Base-by-base conservation (phyloP, 2,888 invertebrate genomes). In the Mesorhabditis sp. region DNA sequence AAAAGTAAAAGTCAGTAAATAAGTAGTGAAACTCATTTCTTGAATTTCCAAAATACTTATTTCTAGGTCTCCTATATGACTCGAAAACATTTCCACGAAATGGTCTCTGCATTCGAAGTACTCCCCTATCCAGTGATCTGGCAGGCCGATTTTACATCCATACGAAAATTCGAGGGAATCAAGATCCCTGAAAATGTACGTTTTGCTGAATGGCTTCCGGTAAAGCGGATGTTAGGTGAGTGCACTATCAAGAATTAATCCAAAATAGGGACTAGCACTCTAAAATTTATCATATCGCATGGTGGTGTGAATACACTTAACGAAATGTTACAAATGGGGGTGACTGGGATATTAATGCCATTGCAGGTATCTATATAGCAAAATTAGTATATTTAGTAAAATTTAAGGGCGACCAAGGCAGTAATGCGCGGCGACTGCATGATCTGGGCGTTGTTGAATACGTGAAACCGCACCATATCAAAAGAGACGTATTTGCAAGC, bases 301-400 rank as follows among this genome's bases (percentile, higher is more conserved):
- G 58, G 58, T 13, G 58, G 58, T 13, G 58, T 50, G 58, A 50
- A 50, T n/a, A 50, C 58, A n/a, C 58, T 50, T 10, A 50, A 50
- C n/a, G 58, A 50, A 50, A 50, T 50, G 58, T n/a, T 50, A 13
- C 58, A 50, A 50, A 50, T 50, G 58, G 58, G 58, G n/a, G 58
- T n/a, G 10, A 50, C 58, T 50, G 58, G 58, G 2, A 50, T 50
- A 13, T 50, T 50, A n/a, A 50, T 50, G 58, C 58, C 58, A 50
- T 50, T 50, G 58, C 58, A 50, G 58, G 58, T 50, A 10, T 0
- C 1, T 2, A 28, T 28, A 1, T 28, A 28, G 28, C 28, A 28
- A 28, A 28, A 28, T 28, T 28, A 28, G 28, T 2, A 28, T 28
- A 28, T 28, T 28, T 28, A 28, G 2, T 10, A 10, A 50, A 50